Conservation (phyloP, 2,888 invertebrate genomes). For the Hydroisotoma schaefferi region DNA sequence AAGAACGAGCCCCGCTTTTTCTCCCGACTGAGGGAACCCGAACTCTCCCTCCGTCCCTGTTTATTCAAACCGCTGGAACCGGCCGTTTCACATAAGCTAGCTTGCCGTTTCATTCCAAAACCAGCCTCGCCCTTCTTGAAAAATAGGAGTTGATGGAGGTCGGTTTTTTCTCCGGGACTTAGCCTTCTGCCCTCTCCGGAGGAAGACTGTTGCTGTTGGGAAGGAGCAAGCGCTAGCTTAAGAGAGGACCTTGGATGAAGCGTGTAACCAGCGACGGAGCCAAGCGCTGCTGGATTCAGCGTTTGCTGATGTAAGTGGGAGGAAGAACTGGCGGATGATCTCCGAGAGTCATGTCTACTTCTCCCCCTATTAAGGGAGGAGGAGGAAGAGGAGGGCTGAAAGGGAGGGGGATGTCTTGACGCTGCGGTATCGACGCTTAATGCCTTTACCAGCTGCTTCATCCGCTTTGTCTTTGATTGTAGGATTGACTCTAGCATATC, state of each 20-base stretch:
- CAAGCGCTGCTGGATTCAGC: conserved; percentile 17
- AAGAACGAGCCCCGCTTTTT: conserved; percentile 38
- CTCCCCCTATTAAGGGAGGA: neutral
- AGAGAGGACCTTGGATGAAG: conserved; percentile 8
- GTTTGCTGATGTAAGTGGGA: conserved; percentile 7
- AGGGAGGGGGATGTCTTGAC: conserved; percentile 3
- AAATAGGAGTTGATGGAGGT: conserved; percentile 36
- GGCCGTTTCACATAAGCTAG: conserved; percentile 43
- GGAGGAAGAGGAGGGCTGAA: neutral
- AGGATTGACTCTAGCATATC: conserved; percentile 49
- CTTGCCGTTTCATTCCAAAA: conserved; percentile 36
- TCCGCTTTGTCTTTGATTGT: conserved; percentile 43
- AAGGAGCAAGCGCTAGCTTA: neutral
- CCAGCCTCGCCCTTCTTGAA: conserved; percentile 27
- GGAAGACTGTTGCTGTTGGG: conserved; percentile 19
- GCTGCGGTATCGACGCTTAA: conserved; percentile 44
- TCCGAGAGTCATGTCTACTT: neutral
- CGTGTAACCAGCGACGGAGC: conserved; percentile 9
- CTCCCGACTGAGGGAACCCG: conserved; percentile 31
- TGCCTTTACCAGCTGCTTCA: conserved; percentile 48
- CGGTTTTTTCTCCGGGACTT: conserved; percentile 42
- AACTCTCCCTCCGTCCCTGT: conserved; percentile 37
- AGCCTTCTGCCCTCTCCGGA: conserved; percentile 15
- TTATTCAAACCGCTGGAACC: neutral
- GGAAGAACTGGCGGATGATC: neutral